Percentiles rank a stretch among this genome's conserved stretches.
Conservation (phyloP, 2,797 vertebrate genomes). For the Podargus strigoides region DNA sequence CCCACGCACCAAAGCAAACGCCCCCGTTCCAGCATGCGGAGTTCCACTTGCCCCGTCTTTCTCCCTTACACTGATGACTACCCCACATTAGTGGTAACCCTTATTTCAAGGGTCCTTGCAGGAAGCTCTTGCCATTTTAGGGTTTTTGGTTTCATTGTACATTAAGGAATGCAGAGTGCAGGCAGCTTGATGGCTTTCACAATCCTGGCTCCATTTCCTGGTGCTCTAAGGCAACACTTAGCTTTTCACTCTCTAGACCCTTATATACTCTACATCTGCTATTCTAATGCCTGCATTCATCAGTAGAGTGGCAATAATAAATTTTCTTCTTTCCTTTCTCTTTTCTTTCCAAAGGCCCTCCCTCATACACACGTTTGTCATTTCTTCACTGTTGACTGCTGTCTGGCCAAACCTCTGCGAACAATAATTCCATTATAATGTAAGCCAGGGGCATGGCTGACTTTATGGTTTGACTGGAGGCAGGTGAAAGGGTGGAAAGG, state of each 20-base stretch:
- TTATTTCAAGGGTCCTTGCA: conserved; percentile 40
- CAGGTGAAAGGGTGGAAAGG: conserved; percentile 64
- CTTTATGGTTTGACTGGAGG: conserved; percentile 47
- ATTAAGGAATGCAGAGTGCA: conserved; percentile 58
- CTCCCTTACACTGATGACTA: not conserved
- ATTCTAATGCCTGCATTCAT: conserved; percentile 76
- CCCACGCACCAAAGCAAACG: not conserved
- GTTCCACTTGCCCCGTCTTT: not conserved
- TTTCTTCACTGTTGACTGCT: conserved; percentile 22
- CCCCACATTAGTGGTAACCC: not conserved
- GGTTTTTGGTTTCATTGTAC: conserved; percentile 60
- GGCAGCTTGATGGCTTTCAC: conserved; percentile 70
- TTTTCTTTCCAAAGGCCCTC: conserved; percentile 51
- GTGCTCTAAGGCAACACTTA: conserved; percentile 69
- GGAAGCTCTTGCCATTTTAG: conserved; percentile 54
- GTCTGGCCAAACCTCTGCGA: not conserved
- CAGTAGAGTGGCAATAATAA: conserved; percentile 66
- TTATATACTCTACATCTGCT: conserved; percentile 70
- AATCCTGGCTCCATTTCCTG: conserved; percentile 71
- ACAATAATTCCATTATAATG: conserved; percentile 46
- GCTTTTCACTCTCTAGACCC: conserved; percentile 63
- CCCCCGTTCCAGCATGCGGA: not conserved
- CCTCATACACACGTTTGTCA: conserved; percentile 9
- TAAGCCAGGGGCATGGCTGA: conserved; percentile 18
- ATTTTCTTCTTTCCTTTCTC: conserved; percentile 65